Evolutionary conservation across 2,888 invertebrate genomes (phyloP).

Genomic region (Leptopilina drosophilae): DNA sequence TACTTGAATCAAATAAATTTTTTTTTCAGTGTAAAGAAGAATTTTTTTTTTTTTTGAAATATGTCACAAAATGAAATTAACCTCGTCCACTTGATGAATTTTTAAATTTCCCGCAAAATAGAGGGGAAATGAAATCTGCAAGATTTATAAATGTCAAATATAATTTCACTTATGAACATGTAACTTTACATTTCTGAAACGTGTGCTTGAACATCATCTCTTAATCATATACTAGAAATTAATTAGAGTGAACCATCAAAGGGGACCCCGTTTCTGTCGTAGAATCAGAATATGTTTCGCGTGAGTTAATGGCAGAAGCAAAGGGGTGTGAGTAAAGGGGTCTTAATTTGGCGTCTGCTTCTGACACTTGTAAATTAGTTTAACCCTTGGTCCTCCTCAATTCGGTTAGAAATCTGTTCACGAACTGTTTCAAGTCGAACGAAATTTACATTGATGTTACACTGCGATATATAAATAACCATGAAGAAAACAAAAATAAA

Average conservation of each 20-base stretch:
- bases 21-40: no score
- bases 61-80: no score
- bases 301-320: constrained; percentile 3
- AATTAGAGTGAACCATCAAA: constrained; percentile 17
- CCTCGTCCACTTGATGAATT: no score
- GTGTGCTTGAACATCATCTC: neutral
- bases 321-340: constrained; percentile 11
- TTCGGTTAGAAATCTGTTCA: constrained; percentile 44
- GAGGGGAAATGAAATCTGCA: no score
- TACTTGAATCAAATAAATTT: no score
- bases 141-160: no score
- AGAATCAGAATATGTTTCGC: constrained; percentile 19
- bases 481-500: no score
- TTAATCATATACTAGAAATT: neutral
- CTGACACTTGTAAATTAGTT: constrained; percentile 52
- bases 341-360: constrained; percentile 43
- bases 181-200: neutral
- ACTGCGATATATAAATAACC: neutral
- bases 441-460: neutral
- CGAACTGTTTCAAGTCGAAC: neutral
- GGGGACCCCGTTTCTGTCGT: neutral
- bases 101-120: no score
- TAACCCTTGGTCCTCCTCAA: constrained; percentile 30
- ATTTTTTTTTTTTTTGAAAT: no score
- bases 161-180: neutral